These are phyloP conservation scores for Eupeodes latifasciatus DNA, from an alignment of 2,888 invertebrate genomes.

Conservation along the genomic window DNA sequence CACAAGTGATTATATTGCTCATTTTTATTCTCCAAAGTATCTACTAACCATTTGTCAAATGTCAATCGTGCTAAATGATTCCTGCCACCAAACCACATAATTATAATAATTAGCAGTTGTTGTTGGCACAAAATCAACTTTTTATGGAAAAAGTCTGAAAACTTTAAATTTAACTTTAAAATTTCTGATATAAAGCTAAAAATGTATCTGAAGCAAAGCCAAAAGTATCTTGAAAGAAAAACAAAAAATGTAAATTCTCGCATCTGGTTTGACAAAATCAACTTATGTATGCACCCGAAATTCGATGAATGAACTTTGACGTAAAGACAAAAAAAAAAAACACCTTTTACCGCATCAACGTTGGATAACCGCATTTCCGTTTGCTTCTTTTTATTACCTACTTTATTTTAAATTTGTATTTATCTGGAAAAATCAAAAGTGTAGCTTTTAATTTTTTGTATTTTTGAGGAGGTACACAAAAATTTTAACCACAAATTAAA, in stretches of 20 bases:
- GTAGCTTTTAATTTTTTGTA: not conserved
- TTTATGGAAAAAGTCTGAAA: too few relatives aligned
- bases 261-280: conserved; percentile 55
- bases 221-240: not conserved
- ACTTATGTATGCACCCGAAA: not conserved
- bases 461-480: not conserved
- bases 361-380: conserved; percentile 72
- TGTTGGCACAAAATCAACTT: too few relatives aligned
- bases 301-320: not conserved
- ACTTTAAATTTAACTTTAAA: too few relatives aligned
- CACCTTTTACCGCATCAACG: conserved; percentile 25
- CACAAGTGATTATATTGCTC: too few relatives aligned
- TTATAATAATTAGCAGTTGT: too few relatives aligned
- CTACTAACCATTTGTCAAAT: too few relatives aligned
- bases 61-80: too few relatives aligned
- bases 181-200: too few relatives aligned
- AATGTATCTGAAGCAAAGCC: not conserved
- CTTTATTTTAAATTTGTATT: not conserved
- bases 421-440: conserved; percentile 10
- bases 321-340: conserved; percentile 10
- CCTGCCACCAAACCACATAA: too few relatives aligned
- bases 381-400: conserved; percentile 28
- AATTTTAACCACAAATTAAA: conserved; percentile 26
- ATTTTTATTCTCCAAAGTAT: too few relatives aligned
- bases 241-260: conserved; percentile 26